Evolutionary conservation across 2,797 vertebrate genomes (phyloP), one percentile per base, ranked within the genome.

Genomic region (Setipinna tenuifilis): DNA sequence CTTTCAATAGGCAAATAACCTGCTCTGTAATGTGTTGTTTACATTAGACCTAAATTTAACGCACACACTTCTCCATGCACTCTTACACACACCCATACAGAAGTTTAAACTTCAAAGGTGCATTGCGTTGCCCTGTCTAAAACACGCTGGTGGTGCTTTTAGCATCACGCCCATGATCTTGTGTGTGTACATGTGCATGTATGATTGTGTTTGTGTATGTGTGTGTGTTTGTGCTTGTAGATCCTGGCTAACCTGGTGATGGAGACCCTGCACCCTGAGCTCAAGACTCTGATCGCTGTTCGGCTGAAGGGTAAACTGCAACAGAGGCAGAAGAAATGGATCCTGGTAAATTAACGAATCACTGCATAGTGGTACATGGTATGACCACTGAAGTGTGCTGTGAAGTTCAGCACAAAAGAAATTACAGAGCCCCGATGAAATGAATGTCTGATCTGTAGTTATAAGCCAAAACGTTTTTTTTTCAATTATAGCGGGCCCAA

Each of bases 221-320:
- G 83, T 65, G 83, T 57, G 50, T 19, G 48, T 4, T 25, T 54
- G 28, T 71, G 28, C 31, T 2, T 23, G 0, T 89, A 99, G 98
- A 96, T 99, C 87, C 94, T 99, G 85, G 96, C 97, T 88, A 98
- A 99, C 90, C 93, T 99, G 91, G 98, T 98, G 91, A 98, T 99
- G 98, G 98, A 99, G 93, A 96, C 95, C 3, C 96, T 99, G 78
- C 95, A 96, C 10, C 97, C 97, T 0, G 96, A 98, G 87, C 93
- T 99, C 87, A 95, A 95, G 88, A 91, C 48, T 0, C 68, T 91
- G 87, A 98, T 99, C 0, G 93, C 90, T 0, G 97, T 98, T 2
- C 95, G 97, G 59, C 94, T 99, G 89, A 98, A 96, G 92, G 98
- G 98, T 80, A 99, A 99, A 82, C 90, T 96, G 1, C 97, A 97